Evolutionary conservation across 2,888 invertebrate species (phyloP).

Genomic region (Dynastes tityus): DNA sequence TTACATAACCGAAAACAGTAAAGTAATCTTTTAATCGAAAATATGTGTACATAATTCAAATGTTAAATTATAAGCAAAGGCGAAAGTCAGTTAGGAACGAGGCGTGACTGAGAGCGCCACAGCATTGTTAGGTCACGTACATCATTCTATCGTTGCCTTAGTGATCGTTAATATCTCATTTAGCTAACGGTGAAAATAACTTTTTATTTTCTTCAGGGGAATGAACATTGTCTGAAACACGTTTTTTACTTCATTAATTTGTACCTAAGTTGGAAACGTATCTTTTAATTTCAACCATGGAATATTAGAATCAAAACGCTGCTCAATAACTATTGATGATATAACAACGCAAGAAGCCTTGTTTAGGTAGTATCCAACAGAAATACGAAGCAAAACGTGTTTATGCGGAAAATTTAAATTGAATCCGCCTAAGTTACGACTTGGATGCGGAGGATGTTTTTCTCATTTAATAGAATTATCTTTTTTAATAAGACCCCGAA

Average conservation of each 20-base stretch:
- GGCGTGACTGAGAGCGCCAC: too few species aligned
- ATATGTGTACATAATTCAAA: too few species aligned
- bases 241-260: conserved; percentile 8
- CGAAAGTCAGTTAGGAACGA: too few species aligned
- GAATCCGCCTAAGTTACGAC: conserved; percentile 25
- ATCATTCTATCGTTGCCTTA: too few species aligned
- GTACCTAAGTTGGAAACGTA: background rate
- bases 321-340: background rate
- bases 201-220: too few species aligned
- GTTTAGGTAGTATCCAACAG: background rate
- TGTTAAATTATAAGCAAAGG: too few species aligned
- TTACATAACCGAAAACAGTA: too few species aligned
- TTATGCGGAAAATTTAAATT: conserved; percentile 37
- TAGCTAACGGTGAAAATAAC: too few species aligned
- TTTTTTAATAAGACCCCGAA: conserved; percentile 15
- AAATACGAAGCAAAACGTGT: conserved; percentile 11
- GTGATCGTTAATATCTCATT: too few species aligned
- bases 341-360: background rate
- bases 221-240: background rate
- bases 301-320: background rate
- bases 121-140: too few species aligned
- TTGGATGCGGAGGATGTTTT: conserved; percentile 5
- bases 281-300: conserved; percentile 15
- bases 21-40: too few species aligned
- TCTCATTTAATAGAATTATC: conserved; percentile 19